phyloP scores from a whole-genome alignment of 2,113 vertebrate species.

The Mirounga angustirostris region DNA sequence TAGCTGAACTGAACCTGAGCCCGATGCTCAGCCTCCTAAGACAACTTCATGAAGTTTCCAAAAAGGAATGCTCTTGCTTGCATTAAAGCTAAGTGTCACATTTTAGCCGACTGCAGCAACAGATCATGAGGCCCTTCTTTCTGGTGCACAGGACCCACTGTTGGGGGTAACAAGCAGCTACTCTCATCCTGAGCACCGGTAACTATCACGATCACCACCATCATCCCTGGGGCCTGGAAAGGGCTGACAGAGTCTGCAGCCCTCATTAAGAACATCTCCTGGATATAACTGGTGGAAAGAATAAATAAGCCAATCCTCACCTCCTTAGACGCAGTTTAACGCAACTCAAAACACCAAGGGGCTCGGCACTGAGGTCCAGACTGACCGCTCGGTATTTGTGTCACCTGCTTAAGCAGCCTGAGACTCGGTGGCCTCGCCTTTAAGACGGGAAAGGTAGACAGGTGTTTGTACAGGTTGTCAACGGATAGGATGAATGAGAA shows the following conservation, averaged over 20 bases:
- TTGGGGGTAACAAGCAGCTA: neutral
- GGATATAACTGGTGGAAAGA: neutral
- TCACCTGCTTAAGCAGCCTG: neutral
- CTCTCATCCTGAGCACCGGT: neutral
- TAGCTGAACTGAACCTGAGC: neutral
- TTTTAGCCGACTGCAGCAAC: rapidly evolving
- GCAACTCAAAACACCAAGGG: rapidly evolving
- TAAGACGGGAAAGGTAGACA: rapidly evolving
- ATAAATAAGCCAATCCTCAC: rapidly evolving
- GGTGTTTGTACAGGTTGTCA: rapidly evolving
- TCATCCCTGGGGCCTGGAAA: neutral
- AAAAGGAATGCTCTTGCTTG: neutral
- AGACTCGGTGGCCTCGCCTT: neutral
- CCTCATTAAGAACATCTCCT: neutral
- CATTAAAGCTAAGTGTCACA: neutral
- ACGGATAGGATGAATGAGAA: neutral
- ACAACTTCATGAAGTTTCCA: neutral
- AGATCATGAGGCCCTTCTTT: neutral
- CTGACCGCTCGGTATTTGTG: neutral
- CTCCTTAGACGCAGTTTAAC: neutral
- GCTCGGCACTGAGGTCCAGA: rapidly evolving
- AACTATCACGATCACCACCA: neutral
- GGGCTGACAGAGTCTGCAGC: neutral
- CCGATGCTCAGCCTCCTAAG: neutral
- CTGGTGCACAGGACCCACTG: rapidly evolving